Conservation (phyloP, 2,797 vertebrate species). For the Chiroxiphia lanceolata region DNA sequence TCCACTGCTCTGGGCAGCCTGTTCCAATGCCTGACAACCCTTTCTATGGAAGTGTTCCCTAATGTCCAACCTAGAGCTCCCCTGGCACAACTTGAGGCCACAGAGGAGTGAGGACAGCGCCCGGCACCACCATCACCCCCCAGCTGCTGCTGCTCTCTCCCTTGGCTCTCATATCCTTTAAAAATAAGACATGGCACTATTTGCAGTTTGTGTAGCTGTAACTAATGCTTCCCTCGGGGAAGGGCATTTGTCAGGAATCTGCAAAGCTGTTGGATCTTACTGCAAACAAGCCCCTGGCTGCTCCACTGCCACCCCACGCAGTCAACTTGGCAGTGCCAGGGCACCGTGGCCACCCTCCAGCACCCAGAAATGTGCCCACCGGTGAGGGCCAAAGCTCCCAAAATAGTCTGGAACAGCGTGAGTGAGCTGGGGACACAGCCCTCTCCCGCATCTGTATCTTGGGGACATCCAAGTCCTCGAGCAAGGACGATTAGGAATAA, state of each 20-base stretch:
- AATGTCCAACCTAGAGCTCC: background rate
- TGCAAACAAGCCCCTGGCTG: background rate
- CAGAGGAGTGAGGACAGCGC: rapidly evolving
- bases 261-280: background rate
- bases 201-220: background rate
- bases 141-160: background rate
- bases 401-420: background rate
- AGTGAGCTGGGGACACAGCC: background rate
- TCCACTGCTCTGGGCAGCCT: background rate
- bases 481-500: background rate
- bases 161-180: background rate
- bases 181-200: background rate
- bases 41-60: background rate
- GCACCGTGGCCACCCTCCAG: background rate
- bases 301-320: background rate
- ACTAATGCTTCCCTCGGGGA: background rate
- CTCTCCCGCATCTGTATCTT: rapidly evolving
- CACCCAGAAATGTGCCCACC: background rate
- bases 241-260: background rate
- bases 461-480: background rate
- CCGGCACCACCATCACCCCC: background rate
- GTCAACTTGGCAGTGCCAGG: background rate
- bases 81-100: rapidly evolving
- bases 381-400: background rate
- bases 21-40: background rate